Percentiles rank a stretch among this genome's conserved stretches.
Evolutionary conservation across 2,888 invertebrate species (phyloP).

Genomic region (Drosophila phalerata): DNA sequence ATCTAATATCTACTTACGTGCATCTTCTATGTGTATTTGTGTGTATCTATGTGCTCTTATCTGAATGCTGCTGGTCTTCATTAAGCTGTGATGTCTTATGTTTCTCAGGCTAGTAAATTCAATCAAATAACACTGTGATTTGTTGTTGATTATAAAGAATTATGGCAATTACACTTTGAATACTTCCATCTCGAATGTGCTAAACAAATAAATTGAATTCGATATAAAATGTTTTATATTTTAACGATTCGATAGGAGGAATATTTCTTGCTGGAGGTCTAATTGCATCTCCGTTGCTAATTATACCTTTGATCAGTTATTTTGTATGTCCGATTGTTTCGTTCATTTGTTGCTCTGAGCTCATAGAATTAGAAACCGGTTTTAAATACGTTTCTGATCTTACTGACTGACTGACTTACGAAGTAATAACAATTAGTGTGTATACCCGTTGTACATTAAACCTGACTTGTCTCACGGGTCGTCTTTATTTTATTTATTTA

Average conservation of each 20-base stretch:
- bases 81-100: conserved; percentile 1
- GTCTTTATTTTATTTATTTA: conserved; percentile 9
- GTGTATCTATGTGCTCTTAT: not conserved
- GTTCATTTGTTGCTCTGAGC: conserved; percentile 8
- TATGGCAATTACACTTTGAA: not conserved
- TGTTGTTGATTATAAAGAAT: not conserved
- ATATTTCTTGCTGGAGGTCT: conserved; percentile 26
- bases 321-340: conserved; percentile 39
- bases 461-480: conserved; percentile 17
- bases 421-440: conserved; percentile 25
- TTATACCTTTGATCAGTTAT: conserved; percentile 43
- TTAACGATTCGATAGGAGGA: conserved; percentile 4
- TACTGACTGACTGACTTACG: conserved; percentile 28
- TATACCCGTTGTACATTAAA: conserved; percentile 12
- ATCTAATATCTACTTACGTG: conserved; percentile 14
- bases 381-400: conserved; percentile 60
- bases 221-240: not conserved
- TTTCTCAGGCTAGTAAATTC: conserved; percentile 4
- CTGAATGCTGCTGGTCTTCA: not conserved
- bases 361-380: conserved; percentile 56
- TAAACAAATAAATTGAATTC: conserved; percentile 5
- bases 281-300: conserved; percentile 62
- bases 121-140: conserved; percentile 5
- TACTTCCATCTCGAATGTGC: not conserved
- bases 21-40: not conserved